A percentile compares a stretch with the other conserved stretches of the same genome.
Conservation (phyloP, 2,113 vertebrate species). For the Heterotilapia buettikoferi region DNA sequence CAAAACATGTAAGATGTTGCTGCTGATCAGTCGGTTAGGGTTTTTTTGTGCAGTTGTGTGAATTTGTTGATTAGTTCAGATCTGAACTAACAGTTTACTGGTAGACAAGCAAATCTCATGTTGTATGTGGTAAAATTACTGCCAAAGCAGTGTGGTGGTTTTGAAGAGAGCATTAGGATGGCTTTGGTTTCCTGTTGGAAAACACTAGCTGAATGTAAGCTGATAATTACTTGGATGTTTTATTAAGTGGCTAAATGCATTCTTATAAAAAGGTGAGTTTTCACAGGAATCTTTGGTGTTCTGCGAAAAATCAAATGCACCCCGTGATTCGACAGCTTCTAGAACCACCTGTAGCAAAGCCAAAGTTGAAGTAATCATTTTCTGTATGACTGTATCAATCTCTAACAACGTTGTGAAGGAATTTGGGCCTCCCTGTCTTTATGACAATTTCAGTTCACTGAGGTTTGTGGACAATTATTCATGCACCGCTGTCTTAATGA, state of each 20-base stretch:
- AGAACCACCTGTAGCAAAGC: not conserved
- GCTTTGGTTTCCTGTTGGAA: not conserved
- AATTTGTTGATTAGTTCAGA: not conserved
- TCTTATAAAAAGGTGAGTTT: not conserved
- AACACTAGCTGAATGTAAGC: not conserved
- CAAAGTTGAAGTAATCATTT: fast-evolving
- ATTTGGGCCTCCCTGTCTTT: fast-evolving
- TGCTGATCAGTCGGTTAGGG: not conserved
- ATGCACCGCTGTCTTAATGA: not conserved
- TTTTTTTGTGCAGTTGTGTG: not conserved
- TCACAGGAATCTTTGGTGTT: not conserved
- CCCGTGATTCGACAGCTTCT: too few species aligned
- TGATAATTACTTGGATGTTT: not conserved
- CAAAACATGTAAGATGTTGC: not conserved
- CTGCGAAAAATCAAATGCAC: not conserved
- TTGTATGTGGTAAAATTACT: not conserved
- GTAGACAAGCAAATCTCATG: not conserved
- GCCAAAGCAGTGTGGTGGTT: not conserved
- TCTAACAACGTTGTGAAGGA: not conserved
- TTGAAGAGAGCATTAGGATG: not conserved
- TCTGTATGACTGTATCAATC: not conserved
- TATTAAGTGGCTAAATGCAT: not conserved
- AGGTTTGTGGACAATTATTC: not conserved
- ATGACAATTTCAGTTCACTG: not conserved
- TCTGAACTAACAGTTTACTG: not conserved